Evolutionary conservation across 2,888 invertebrate species (phyloP).

Genomic region (Tuta absoluta): DNA sequence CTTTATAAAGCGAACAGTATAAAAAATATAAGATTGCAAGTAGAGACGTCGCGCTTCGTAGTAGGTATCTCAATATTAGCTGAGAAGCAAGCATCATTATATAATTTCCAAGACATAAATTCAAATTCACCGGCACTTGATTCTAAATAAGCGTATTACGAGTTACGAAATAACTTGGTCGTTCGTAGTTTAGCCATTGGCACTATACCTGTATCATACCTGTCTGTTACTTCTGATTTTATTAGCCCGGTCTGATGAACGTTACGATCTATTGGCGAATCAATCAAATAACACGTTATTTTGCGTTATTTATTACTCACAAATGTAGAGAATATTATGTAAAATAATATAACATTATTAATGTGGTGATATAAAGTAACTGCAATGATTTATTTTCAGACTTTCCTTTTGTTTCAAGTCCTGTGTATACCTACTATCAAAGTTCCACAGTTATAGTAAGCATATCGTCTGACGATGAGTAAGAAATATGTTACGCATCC

Average conservation of each 20-base stretch:
- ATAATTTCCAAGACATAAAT: not conserved
- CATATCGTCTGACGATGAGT: slow-evolving; percentile 44
- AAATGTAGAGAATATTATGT: too few species aligned
- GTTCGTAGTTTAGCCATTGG: not conserved
- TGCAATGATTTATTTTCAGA: too few species aligned
- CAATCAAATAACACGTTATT: not conserved
- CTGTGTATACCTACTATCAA: not conserved
- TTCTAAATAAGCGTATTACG: not conserved
- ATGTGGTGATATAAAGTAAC: too few species aligned
- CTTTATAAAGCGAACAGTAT: not conserved
- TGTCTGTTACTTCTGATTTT: not conserved
- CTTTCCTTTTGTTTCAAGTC: not conserved
- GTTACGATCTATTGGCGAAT: not conserved
- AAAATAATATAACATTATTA: too few species aligned
- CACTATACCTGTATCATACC: not conserved
- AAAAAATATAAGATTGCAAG: not conserved
- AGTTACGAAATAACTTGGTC: not conserved
- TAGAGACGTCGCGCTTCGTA: not conserved
- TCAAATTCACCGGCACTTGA: not conserved
- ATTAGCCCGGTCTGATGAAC: not conserved
- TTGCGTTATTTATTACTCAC: too few species aligned
- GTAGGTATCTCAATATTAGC: not conserved
- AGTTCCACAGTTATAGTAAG: not conserved
- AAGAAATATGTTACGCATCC: slow-evolving; percentile 53
- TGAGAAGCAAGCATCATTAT: not conserved